Evolutionary conservation across 2,113 vertebrate species (phyloP), one percentile per base, ranked within the genome.

Genomic region (Sebastes schlegelii): DNA sequence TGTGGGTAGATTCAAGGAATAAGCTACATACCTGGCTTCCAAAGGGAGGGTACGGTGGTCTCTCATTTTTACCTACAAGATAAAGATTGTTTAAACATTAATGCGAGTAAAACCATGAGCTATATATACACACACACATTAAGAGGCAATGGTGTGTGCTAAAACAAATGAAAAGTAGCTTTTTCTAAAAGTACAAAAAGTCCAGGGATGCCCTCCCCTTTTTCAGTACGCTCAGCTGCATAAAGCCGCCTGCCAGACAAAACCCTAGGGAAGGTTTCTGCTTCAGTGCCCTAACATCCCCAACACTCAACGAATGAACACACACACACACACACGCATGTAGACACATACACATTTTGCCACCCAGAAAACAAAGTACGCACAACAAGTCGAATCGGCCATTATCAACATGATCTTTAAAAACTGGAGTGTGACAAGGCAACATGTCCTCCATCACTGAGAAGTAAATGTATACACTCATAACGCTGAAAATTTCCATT

Each of bases 21-120:
- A 1, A n/a, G 3, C 13, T 48, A 86, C 95, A 92, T 9, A 97
- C 73, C 67, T 99, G 98, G 90, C 96, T 96, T 88, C 95, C 96
- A 5, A 99, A 99, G 0, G 97, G 88, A 69, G 96, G 85, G 74
- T 98, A 99, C 0, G 96, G 67, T 34, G 95, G 92, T 82, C 98
- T 96, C 89, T 99, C 98, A 4, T 94, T 87, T 95, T 99, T 99
- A 92, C 97, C 98, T 99, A 77, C 0, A 82, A 83, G 46, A 65
- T 42, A 49, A 79, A 23, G n/a, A 69, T 58, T 46, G 12, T 84
- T 60, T 78, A 4, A 77, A 77, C 6, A 1, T 74, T 40, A 54
- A 45, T 49, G 58, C 1, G 9, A 70, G 61, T 81, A 10, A 74
- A 83, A 81, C 19, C 45, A 68, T 69, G 60, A 61, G 17, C n/a